Evolutionary conservation across 92 coral and sea anemone species (phyloP), one percentile per base, ranked within the genome.

Genomic region (Zoanthus sociatus): DNA sequence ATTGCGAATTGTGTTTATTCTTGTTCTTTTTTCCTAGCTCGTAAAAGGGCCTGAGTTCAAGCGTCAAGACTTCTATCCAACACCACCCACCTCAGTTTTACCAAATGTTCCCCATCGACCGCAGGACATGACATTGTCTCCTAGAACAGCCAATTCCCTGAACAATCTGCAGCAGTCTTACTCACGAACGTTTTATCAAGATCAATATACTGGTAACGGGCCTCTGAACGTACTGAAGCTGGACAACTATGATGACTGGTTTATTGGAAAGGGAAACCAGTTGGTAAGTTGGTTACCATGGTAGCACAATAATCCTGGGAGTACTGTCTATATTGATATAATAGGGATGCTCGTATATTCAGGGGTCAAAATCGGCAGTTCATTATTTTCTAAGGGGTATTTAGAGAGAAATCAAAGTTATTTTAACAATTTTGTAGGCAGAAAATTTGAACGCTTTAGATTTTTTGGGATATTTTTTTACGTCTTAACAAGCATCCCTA

Each of bases 141-240:
- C 96, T 45, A 92, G 92, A 61, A 96, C 99, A 26, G 99, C 98
- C 26, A 92, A 94, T 69, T 94, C 95, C 15, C 88, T 95, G 90
- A 92, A 90, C 89, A 93, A 95, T 71, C 88, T 96, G 44, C 94
- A 95, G 71, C 88, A 88, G 56, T 77, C 93, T 3, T 79, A 90
- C 82, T 95, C 96, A 89, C 91, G 91, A 56, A 91, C 98, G 7
- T 90, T 87, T 51, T 96, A 96, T 76, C 93, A 89, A 83, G 92
- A 89, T 60, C 98, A 94, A 84, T 96, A 93, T 85, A 93, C 98
- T 3, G 96, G 95, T 9, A 91, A 93, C 68, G 96, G 96, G 14
- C 91, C 97, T 5, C 95, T 88, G 86, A 93, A 94, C 58, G 83
- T 94, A 33, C 93, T 94, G 2, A 94, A 92, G 75, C 92, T 95